A percentile compares a stretch with the other conserved stretches of the same genome.
These are phyloP conservation scores for Pristionchus japonicus DNA, from an alignment of 2,888 invertebrate species.

Conservation along the genomic window DNA sequence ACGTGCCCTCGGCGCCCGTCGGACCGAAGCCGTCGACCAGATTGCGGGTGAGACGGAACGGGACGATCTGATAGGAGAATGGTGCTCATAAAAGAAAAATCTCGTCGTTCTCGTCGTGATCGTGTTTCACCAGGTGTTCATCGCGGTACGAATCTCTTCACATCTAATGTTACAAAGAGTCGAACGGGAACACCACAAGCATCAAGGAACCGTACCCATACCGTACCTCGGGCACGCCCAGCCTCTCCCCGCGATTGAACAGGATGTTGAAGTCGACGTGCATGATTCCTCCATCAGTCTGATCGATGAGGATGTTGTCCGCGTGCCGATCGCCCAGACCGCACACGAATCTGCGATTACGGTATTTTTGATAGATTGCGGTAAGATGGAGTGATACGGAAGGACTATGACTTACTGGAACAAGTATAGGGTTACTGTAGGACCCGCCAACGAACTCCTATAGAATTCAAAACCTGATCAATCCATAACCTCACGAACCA, in stretches of 20 bases:
- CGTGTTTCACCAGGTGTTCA: no score
- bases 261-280: conserved; percentile 99
- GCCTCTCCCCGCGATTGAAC: conserved; percentile 83
- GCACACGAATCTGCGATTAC: conserved; percentile 30
- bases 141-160: no score
- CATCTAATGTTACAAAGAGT: no score
- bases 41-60: conserved; percentile 95
- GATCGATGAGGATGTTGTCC: conserved; percentile 86
- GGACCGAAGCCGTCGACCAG: conserved; percentile 95
- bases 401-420: no score
- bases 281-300: conserved; percentile 91
- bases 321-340: conserved; percentile 67
- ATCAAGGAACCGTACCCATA: background rate
- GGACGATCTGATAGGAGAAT: conserved; percentile 77
- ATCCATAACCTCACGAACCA: background rate
- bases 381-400: background rate
- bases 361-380: background rate
- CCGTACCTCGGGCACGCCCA: conserved; percentile 66
- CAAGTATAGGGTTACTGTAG: no score
- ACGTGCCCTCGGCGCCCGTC: conserved; percentile 87
- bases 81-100: no score
- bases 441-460: no score
- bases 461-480: no score
- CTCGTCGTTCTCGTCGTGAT: no score
- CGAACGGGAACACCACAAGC: no score